Base-by-base conservation (phyloP, 2,797 vertebrate species). In the Clarias laeviceps region DNA sequence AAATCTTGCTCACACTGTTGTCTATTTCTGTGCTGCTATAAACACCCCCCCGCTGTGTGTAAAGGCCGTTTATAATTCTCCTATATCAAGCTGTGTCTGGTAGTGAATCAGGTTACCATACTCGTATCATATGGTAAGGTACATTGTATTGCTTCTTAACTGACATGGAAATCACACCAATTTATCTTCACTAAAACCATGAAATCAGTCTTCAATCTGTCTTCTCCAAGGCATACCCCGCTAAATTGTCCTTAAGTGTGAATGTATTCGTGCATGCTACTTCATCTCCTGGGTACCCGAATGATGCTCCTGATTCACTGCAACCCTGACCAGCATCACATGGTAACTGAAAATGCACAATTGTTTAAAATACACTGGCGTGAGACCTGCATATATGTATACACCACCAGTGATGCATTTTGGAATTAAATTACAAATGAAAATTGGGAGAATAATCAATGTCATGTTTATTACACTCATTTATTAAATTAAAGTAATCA, bases 21-120 rank as follows among this genome's bases (percentile, higher is more conserved):
- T 80, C 78, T 32, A 50, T 50, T 22, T 80, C 78, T 66, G n/a
- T 65, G 78, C 40, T 80, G 62, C 79, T 50, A 50, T 80, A 50
- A 80, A 80, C 62, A 80, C 62, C 66, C 79, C 79, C 62, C 24
- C 62, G 59, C 34, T 64, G 24, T 62, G 59, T 62, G 34, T 80
- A 80, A 80, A 64, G 34, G 34, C 77, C 77, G 27, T 80, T 45
- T 79, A 40, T 64, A 64, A 80, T 45, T 80, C 32, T 78, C 24
- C 24, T 54, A 54, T 40, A 80, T 29, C 20, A 80, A 66, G 79
- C 79, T 14, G n/a, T 66, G 78, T 45, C 37, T 45, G 24, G 59
- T 45, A 8, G 15, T 40, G 34, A 80, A 80, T 64, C 77, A 64
- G 77, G 34, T 64, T 45, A 80, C 15, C 77, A 80, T 45, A 64